phyloP scores from a whole-genome alignment of 2,888 invertebrate species.

The Brachyopa scutellaris region DNA sequence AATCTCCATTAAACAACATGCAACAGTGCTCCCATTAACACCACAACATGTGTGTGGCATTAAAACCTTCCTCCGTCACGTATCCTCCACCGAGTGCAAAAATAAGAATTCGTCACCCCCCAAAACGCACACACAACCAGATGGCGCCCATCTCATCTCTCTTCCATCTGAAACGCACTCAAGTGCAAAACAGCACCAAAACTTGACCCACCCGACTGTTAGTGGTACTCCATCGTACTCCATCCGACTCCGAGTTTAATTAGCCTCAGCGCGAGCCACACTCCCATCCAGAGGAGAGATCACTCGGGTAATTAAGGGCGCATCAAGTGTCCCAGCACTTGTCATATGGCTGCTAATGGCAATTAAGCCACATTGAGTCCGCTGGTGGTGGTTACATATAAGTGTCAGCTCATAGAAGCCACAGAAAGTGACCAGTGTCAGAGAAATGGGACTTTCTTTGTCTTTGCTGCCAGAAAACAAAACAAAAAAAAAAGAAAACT shows the following conservation, averaged over 20 bases:
- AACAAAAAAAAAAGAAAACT: too few relatives aligned
- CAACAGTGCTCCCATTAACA: constrained; percentile 70
- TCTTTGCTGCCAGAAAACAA: too few relatives aligned
- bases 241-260: constrained; percentile 68
- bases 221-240: constrained; percentile 30
- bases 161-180: constrained; percentile 56
- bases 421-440: constrained; percentile 60
- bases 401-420: constrained; percentile 41
- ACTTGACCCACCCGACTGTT: constrained; percentile 72
- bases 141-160: constrained; percentile 45
- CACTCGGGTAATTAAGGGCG: constrained; percentile 68
- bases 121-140: constrained; percentile 50
- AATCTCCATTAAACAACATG: constrained; percentile 72
- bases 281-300: constrained; percentile 56
- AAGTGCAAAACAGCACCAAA: constrained; percentile 57
- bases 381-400: not conserved
- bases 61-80: constrained; percentile 16
- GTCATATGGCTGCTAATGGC: constrained; percentile 69
- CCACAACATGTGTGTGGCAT: constrained; percentile 59
- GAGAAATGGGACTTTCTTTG: constrained; percentile 71
- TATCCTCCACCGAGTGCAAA: not conserved
- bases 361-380: constrained; percentile 58
- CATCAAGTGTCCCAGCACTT: constrained; percentile 70
- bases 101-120: constrained; percentile 62
- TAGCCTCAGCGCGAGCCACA: constrained; percentile 72